These are phyloP conservation scores for Lagodon rhomboides DNA, from an alignment of 2,797 vertebrate species.

Conservation along the genomic window DNA sequence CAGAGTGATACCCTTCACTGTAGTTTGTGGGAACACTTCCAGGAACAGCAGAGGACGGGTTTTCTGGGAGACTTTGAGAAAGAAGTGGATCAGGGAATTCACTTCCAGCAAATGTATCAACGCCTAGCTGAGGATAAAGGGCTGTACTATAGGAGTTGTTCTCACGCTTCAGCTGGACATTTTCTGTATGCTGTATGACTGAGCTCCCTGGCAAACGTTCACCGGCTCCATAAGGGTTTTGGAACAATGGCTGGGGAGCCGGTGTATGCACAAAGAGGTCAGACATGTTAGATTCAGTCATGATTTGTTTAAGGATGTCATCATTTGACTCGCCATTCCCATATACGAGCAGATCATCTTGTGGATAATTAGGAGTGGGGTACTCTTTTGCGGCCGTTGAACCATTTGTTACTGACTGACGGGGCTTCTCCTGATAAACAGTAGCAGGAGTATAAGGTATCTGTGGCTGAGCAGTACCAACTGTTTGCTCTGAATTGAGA, in stretches of 20 bases:
- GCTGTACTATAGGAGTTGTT: conserved; percentile 72
- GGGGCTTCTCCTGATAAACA: conserved; percentile 86
- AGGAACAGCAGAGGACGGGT: conserved; percentile 78
- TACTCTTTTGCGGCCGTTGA: conserved; percentile 82
- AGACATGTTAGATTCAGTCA: conserved; percentile 87
- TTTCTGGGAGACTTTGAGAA: conserved; percentile 84
- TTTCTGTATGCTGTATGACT: conserved; percentile 86
- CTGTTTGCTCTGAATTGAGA: conserved; percentile 91
- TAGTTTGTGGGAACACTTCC: conserved; percentile 76
- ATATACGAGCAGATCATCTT: conserved; percentile 78
- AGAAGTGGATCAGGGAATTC: conserved; percentile 82
- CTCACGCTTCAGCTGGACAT: conserved; percentile 69
- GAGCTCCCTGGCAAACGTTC: conserved; percentile 77
- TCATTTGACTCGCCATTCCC: conserved; percentile 82
- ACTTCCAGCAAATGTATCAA: conserved; percentile 79
- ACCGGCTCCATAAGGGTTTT: conserved; percentile 56
- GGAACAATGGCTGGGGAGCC: conserved; percentile 80
- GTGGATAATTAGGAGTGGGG: conserved; percentile 83
- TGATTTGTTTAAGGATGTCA: conserved; percentile 90
- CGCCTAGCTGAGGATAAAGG: conserved; percentile 81
- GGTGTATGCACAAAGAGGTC: conserved; percentile 84
- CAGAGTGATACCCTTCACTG: conserved; percentile 73
- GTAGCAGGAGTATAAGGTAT: conserved; percentile 83
- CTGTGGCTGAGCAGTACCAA: conserved; percentile 80
- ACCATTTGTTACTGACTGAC: conserved; percentile 84